Percentiles rank a stretch among this genome's conserved stretches.
Evolutionary conservation across 2,113 vertebrate species (phyloP).

Genomic region (Erpornis zantholeuca): DNA sequence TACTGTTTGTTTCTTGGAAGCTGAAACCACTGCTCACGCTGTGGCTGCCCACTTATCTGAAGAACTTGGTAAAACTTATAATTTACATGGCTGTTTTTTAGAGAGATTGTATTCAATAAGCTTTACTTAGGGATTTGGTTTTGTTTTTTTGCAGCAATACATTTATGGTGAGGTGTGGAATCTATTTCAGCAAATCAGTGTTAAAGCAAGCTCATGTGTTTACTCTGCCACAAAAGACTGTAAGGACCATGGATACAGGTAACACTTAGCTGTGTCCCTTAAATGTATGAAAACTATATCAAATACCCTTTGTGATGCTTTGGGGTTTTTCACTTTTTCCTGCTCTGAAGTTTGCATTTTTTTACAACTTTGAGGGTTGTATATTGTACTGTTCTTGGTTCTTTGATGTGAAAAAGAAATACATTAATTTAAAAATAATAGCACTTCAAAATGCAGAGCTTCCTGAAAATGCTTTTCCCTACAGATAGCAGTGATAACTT

Average conservation of each 20-base stretch:
- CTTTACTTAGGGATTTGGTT: neutral
- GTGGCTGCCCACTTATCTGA: neutral
- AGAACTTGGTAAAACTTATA: neutral
- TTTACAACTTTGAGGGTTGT: neutral
- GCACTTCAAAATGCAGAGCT: neutral
- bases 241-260: slow-evolving; percentile 97
- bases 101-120: neutral
- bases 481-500: neutral
- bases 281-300: neutral
- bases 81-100: neutral
- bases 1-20: neutral
- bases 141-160: slow-evolving; percentile 83
- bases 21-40: neutral
- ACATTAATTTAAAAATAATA: neutral
- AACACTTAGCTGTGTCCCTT: neutral
- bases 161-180: slow-evolving; percentile 99
- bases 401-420: neutral
- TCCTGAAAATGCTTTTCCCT: neutral
- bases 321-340: neutral
- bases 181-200: slow-evolving; percentile 97
- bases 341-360: neutral
- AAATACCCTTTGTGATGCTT: neutral
- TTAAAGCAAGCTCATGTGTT: slow-evolving; percentile 95
- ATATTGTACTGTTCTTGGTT: neutral
- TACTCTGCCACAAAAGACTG: slow-evolving; percentile 94